Evolutionary conservation across 1,140 invertebrate species (phyloP), one percentile per base, ranked within the genome.

Genomic region (Neuroterus valhalla): DNA sequence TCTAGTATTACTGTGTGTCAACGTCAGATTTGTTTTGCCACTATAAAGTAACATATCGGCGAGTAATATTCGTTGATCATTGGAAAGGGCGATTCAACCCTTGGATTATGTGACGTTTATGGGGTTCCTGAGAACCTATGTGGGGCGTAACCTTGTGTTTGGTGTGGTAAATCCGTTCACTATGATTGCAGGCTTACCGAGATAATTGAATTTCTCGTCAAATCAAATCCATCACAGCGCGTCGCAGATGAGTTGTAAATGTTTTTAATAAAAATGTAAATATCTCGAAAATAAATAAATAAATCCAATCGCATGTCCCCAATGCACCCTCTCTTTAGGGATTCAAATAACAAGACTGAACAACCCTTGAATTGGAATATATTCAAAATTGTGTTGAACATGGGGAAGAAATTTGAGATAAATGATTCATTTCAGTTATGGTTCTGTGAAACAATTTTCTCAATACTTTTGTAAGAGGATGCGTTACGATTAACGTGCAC

Each of bases 211-310:
- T 83, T 81, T 77, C 79, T 74, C 75, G 77, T 81, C 81, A 81
- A 78, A 77, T 78, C 73, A 72, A 71, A 78, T 75, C 77, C 81
- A 73, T 78, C 78, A 75, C 43, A 71, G 45, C 75, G 55, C 75
- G 62, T 69, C 77, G 38, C 50, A 76, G 75, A 79, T 76, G 79
- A 81, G 74, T 83, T 84, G 79, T 83, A 81, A 82, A 83, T 81
- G 81, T 82, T 85, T 85, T 81, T 82, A 81, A 85, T 85, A 85
- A 85, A 85, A 85, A 85, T 85, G 82, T 80, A 83, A 85, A 85
- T 85, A 77, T 38, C 10, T 69, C 52, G 43, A 71, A 70, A 79
- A 78, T 69, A 72, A 76, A 79, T 75, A 76, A 77, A 70, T 50
- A 48, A 79, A 78, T 74, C 71, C n/a, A 1, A 42, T 3, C 1